phyloP scores from a whole-genome alignment of 2,888 invertebrate species.

The Dugesia japonica region DNA sequence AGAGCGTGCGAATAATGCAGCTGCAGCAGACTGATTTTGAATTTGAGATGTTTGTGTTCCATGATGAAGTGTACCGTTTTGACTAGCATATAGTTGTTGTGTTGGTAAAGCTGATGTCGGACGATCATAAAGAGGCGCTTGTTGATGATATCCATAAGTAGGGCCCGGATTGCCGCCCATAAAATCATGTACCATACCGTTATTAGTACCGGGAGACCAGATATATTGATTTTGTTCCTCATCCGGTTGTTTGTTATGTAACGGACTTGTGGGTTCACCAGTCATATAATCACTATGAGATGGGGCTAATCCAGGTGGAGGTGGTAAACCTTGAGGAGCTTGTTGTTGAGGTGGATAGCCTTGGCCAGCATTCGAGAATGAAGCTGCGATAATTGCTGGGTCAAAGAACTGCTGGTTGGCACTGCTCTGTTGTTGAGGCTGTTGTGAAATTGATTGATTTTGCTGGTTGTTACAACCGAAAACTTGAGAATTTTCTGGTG shows the following conservation, averaged over 20 bases:
- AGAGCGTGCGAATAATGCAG: background rate
- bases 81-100: background rate
- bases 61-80: background rate
- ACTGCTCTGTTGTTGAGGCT: background rate
- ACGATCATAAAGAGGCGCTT: background rate
- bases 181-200: background rate
- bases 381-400: background rate
- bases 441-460: background rate
- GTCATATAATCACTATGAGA: constrained; percentile 20
- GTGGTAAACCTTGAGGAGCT: background rate
- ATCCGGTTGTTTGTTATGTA: background rate
- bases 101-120: background rate
- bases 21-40: background rate
- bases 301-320: background rate
- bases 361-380: background rate
- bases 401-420: background rate
- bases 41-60: background rate
- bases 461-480: background rate
- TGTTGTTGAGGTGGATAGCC: constrained; percentile 11
- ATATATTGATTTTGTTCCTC: constrained; percentile 14
- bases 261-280: background rate
- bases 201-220: background rate
- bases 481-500: background rate
- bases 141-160: background rate
- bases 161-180: background rate